phyloP scores from a whole-genome alignment of 1,140 invertebrate species.

The Eueides isabella region DNA sequence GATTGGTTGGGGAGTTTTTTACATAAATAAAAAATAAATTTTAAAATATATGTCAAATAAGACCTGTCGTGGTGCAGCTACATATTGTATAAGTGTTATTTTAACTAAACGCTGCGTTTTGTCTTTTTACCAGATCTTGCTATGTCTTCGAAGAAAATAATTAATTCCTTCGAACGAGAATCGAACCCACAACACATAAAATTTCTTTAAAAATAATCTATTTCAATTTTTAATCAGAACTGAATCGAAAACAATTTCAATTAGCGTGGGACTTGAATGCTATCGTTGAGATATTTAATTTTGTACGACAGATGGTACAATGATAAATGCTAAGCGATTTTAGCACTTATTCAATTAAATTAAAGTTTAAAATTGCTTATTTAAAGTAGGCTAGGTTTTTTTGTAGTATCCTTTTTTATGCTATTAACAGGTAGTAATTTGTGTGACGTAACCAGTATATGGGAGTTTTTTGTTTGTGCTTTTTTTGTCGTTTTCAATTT shows the following conservation, averaged over 20 bases:
- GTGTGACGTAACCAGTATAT: slow-evolving; percentile 41
- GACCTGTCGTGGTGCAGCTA: too few species aligned
- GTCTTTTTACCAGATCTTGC: too few species aligned
- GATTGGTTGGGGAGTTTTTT: not conserved
- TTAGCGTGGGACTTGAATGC: slow-evolving; percentile 38
- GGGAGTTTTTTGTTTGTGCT: slow-evolving; percentile 4
- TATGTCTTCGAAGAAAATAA: too few species aligned
- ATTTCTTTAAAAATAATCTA: slow-evolving; percentile 22
- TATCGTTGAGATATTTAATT: slow-evolving; percentile 41
- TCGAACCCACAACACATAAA: slow-evolving; percentile 1
- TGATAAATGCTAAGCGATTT: slow-evolving; percentile 7
- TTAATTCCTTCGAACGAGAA: not conserved
- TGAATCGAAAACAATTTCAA: slow-evolving; percentile 41
- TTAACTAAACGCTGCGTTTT: too few species aligned
- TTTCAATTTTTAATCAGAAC: slow-evolving; percentile 33
- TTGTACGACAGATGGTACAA: slow-evolving; percentile 35
- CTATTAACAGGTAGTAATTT: slow-evolving; percentile 47
- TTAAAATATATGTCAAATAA: not conserved
- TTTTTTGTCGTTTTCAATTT: not conserved
- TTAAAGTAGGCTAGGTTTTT: slow-evolving; percentile 13
- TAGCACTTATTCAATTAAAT: not conserved
- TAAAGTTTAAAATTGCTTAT: slow-evolving; percentile 27
- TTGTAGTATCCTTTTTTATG: slow-evolving; percentile 47
- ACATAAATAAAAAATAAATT: not conserved
- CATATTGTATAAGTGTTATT: too few species aligned